Percentiles rank a stretch among this genome's conserved stretches.
Evolutionary conservation across 2,113 vertebrate species (phyloP).

Genomic region (Vicugna pacos): DNA sequence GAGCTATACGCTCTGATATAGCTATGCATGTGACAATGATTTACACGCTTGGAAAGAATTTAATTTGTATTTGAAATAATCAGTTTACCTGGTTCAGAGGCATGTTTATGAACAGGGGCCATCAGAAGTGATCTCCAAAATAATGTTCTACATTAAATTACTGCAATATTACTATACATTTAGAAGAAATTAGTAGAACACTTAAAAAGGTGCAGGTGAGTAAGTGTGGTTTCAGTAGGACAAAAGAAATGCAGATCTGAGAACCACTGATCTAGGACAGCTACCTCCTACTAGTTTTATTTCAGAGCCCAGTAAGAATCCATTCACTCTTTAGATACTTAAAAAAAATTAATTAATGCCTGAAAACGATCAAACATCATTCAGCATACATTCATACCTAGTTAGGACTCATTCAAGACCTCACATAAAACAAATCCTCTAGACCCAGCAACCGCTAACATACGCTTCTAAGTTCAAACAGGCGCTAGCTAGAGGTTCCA

Average conservation of each 20-base stretch:
- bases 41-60: not conserved
- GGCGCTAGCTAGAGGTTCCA: not conserved
- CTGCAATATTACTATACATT: not conserved
- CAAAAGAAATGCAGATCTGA: not conserved
- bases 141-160: not conserved
- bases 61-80: not conserved
- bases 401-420: not conserved
- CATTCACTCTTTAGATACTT: not conserved
- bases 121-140: not conserved
- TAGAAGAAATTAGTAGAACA: conserved; percentile 31
- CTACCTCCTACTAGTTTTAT: not conserved
- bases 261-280: not conserved
- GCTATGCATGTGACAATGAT: not conserved
- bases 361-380: not conserved
- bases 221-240: not conserved
- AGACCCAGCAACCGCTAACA: not conserved
- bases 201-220: not conserved
- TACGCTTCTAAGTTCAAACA: not conserved
- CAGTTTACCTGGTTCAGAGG: not conserved
- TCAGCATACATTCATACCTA: not conserved
- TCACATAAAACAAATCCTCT: not conserved
- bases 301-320: not conserved
- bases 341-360: not conserved
- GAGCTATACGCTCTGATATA: not conserved
- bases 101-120: not conserved